Evolutionary conservation across 2,113 vertebrate species (phyloP).

Genomic region (Propithecus coquereli): DNA sequence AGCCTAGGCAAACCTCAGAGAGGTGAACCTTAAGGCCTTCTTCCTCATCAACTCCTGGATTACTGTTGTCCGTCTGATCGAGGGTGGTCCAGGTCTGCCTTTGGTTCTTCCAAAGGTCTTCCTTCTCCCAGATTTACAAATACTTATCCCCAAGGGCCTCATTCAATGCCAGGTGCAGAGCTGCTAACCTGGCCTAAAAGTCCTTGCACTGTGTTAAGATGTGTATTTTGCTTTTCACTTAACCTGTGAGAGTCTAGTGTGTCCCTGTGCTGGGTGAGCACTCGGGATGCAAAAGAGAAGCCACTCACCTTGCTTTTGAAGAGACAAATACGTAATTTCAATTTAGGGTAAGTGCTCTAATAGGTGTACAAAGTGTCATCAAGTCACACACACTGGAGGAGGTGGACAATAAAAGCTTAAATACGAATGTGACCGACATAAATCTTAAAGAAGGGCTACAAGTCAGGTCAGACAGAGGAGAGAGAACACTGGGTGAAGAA

Average conservation of each 20-base stretch:
- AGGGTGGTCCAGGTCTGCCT: not conserved
- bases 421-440: not conserved
- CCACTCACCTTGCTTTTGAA: not conserved
- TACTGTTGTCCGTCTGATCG: not conserved
- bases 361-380: not conserved
- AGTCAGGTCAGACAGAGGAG: not conserved
- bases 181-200: not conserved
- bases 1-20: not conserved
- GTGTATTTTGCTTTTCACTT: not conserved
- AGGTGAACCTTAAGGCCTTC: not conserved
- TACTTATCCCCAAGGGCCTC: not conserved
- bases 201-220: not conserved
- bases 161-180: not conserved
- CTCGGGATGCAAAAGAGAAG: not conserved
- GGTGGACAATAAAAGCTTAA: not conserved
- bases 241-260: not conserved
- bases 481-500: not conserved
- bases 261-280: not conserved
- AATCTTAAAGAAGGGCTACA: not conserved
- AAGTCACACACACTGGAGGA: not conserved
- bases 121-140: not conserved
- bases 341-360: not conserved
- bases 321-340: not conserved
- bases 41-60: not conserved
- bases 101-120: not conserved